Percentiles rank a stretch among this genome's conserved stretches.
phyloP scores from a whole-genome alignment of 1,140 invertebrate species.

The Episyrphus balteatus region DNA sequence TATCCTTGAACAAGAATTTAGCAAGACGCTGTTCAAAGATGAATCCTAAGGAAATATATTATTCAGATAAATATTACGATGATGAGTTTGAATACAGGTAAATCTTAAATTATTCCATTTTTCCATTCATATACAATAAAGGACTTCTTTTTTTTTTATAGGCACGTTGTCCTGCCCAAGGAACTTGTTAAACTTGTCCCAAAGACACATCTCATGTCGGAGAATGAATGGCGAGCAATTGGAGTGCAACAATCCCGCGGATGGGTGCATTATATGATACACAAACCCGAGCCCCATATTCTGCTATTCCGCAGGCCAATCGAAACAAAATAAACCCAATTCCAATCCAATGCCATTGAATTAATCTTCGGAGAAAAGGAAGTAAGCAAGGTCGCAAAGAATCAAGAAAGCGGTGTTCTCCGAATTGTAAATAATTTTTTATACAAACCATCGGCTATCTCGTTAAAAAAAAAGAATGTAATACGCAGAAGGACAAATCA shows the following conservation, averaged over 20 bases:
- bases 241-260: constrained; percentile 91
- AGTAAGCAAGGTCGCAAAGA: constrained; percentile 7
- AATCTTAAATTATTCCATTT: constrained; percentile 6
- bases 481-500: too few species aligned
- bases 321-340: not conserved
- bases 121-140: not conserved
- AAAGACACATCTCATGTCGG: constrained; percentile 85
- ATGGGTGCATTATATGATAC: constrained; percentile 96
- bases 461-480: too few species aligned
- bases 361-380: constrained; percentile 5
- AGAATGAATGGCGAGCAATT: constrained; percentile 88
- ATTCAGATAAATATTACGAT: constrained; percentile 86
- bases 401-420: too few species aligned
- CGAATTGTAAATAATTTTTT: too few species aligned
- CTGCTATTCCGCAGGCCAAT: constrained; percentile 46
- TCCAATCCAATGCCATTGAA: not conserved
- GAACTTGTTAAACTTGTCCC: constrained; percentile 83
- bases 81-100: constrained; percentile 79
- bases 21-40: too few species aligned
- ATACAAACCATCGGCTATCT: too few species aligned
- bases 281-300: constrained; percentile 70
- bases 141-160: constrained; percentile 36
- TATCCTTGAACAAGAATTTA: too few species aligned
- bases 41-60: constrained; percentile 58
- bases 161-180: constrained; percentile 85